These are phyloP conservation scores for Eupelmus urozonus DNA, from an alignment of 2,888 invertebrate species.

Conservation along the genomic window DNA sequence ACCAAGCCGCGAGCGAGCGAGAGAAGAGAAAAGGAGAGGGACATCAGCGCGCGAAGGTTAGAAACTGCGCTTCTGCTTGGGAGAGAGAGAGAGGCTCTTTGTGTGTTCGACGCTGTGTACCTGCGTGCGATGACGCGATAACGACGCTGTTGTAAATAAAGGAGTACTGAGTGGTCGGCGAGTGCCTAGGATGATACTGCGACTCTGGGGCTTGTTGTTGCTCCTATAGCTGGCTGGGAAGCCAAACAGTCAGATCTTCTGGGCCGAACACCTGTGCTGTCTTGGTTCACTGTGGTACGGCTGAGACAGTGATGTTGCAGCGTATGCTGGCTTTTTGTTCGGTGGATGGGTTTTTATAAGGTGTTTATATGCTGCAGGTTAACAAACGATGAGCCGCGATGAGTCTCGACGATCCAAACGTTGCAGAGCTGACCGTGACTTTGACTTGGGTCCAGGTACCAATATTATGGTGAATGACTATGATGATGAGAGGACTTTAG, in stretches of 20 bases:
- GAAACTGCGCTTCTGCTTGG: slow-evolving; percentile 50
- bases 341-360: no score
- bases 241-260: neutral
- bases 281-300: slow-evolving; percentile 25
- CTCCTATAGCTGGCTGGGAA: neutral
- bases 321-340: no score
- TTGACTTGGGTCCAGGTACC: slow-evolving; percentile 92
- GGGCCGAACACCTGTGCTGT: neutral
- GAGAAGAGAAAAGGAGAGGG: neutral
- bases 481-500: slow-evolving; percentile 97
- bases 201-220: neutral
- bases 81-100: no score
- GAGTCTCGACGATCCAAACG: slow-evolving; percentile 60
- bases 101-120: slow-evolving; percentile 4
- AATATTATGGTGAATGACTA: slow-evolving; percentile 99
- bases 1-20: no score
- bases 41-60: slow-evolving; percentile 39
- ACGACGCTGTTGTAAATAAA: neutral
- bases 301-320: no score
- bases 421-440: slow-evolving; percentile 78
- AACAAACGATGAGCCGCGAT: slow-evolving; percentile 59
- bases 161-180: no score
- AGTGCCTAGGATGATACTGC: neutral
- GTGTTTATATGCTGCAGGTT: slow-evolving; percentile 3
- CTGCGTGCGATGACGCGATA: slow-evolving; percentile 31